Base-by-base conservation (phyloP, 2,113 vertebrate genomes). In the Colius striatus region DNA sequence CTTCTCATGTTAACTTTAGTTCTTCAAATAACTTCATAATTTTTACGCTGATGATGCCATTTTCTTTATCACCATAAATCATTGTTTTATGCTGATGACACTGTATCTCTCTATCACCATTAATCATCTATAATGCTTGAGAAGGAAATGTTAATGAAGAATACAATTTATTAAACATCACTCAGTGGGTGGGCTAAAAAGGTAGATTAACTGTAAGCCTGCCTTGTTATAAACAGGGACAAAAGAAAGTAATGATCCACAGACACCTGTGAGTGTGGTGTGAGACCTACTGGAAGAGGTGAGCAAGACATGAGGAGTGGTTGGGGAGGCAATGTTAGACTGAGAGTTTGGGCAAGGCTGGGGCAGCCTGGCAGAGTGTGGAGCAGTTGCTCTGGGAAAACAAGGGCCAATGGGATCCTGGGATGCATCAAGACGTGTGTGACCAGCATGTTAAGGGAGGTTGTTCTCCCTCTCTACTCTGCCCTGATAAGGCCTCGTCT, bases 61-160 rank as follows among this genome's bases (percentile, higher is more conserved):
- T 90, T 92, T 84, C 79, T 84, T 91, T 77, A 93, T 94, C 66
- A 73, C 53, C 80, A 95, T 97, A 95, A 95, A 96, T 96, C 95
- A 97, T 77, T 75, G 74, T 62, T 95, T 94, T 91, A 87, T 94
- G 94, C 94, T 95, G 96, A 95, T 95, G 94, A 89, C 91, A 96
- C 55, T 54, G 54, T 90, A 72, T 92, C 95, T 83, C 87, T 92
- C 58, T 85, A 87, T 95, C 38, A 55, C 84, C 81, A 96, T 97
- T 95, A 96, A 96, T 97, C 95, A 95, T 90, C 63, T 76, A 47
- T 87, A 89, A 93, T 45, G 34, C 81, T 83, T 30, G 67, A 94
- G 92, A 94, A 73, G 48, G 74, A 95, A 88, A 85, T 83, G 87
- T 92, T 95, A 94, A 95, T 92, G 87, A 90, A 92, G 84, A 93